Base-by-base conservation (phyloP, 2,113 vertebrate genomes). In the Vicugna pacos region DNA sequence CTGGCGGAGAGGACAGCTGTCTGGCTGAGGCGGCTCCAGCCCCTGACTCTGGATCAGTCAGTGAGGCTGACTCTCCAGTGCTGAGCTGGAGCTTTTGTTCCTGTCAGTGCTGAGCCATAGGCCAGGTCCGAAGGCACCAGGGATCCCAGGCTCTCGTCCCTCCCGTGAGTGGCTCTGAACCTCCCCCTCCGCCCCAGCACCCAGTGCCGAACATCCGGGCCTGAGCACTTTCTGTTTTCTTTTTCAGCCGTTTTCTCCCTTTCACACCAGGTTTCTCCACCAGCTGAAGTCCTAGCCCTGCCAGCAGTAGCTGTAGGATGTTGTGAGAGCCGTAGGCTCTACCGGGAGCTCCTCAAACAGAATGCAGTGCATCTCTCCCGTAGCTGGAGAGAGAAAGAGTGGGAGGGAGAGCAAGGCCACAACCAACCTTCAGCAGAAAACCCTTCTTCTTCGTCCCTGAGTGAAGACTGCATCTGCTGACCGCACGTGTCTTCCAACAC, bases 101-200 rank as follows among this genome's bases (percentile, higher is more conserved):
- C 26, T 1, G 0, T 67, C 62, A 26, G 42, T 0, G 46, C 20
- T 10, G 13, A 20, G 38, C 30, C 8, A 3, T 42, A 10, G 58
- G 64, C 32, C 69, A 64, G 28, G 19, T n/a, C 65, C 12, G 89
- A 67, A 88, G 26, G 26, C 6, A 9, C 15, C 54, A 16, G 30
- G 48, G 35, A 30, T 48, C 16, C 73, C 35, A 5, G 46, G 13
- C 15, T 70, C 19, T 83, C 19, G 28, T 79, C 28, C 30, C 2
- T n/a, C n/a, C 54, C 35, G 38, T 0, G 5, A 64, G 42, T 54
- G 46, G 19, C 32, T 52, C 17, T 56, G 30, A 42, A 16, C n/a
- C 8, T 8, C 8, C 56, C 1, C n/a, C 32, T n/a, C 15, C 54
- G 60, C 38, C 17, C 30, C 2, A 17, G 19, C 19, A 28, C 54